Evolutionary conservation across 2,888 invertebrate genomes (phyloP), one percentile per base, ranked within the genome.

Genomic region (Fragum sueziense): DNA sequence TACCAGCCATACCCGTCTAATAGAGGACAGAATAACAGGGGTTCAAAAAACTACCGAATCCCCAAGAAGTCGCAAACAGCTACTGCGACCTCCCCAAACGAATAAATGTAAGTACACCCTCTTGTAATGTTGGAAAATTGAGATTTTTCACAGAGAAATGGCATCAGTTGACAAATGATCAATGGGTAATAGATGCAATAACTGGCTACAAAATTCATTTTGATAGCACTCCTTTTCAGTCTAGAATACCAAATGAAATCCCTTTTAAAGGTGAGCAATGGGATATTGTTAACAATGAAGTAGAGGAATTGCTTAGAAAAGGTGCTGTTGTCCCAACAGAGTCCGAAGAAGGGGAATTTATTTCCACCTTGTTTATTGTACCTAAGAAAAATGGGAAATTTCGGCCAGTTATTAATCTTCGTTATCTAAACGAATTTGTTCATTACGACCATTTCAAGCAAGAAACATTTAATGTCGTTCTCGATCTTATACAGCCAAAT

Each of bases 401-500:
- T n/a, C n/a, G 51, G 54, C 3, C 61, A 31, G 65, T 76, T 7
- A 76, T 76, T 22, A 74, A 75, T 59, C n/a, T n/a, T n/a, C n/a
- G n/a, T n/a, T n/a, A n/a, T n/a, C n/a, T n/a, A n/a, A n/a, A n/a
- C n/a, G n/a, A n/a, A n/a, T n/a, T n/a, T n/a, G n/a, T n/a, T n/a
- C n/a, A n/a, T n/a, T n/a, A n/a, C n/a, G n/a, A n/a, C 34, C 78
- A 78, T 70, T 78, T 74, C 29, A 74, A 78, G 52, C 79, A 74
- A 33, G 78, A 78, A 70, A 70, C 59, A 4, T 78, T 78, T 20
- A 70, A 67, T 17, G 9, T 71, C 0, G 67, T 74, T 57, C 68
- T 79, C 47, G 76, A 76, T 14, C n/a, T 80, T 2, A n/a, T 72
- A 11, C 79, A 80, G 52, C 17, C 51, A 65, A 54, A 57, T 27